Conservation (phyloP, 2,113 vertebrate species). For the Grus americana region DNA sequence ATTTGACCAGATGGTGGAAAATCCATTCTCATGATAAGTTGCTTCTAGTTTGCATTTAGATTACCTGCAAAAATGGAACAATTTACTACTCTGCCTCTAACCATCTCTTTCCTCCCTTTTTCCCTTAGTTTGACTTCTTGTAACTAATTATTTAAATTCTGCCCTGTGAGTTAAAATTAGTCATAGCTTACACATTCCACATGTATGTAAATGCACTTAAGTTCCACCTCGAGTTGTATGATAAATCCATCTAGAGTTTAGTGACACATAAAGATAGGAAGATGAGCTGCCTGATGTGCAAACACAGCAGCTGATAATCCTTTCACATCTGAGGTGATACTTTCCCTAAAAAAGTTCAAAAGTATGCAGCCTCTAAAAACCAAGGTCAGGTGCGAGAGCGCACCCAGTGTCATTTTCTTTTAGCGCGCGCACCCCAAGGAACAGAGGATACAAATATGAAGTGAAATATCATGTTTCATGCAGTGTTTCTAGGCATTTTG, state of each 20-base stretch:
- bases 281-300: slow-evolving; percentile 56
- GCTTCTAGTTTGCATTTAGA: slow-evolving; percentile 99
- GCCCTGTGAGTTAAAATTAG: slow-evolving; percentile 92
- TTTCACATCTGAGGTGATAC: slow-evolving; percentile 45
- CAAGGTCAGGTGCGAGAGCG: slow-evolving; percentile 37
- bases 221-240: slow-evolving; percentile 73
- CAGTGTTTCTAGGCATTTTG: slow-evolving; percentile 5
- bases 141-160: slow-evolving; percentile 96
- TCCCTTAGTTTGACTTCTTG: slow-evolving; percentile 93
- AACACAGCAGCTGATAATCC: slow-evolving; percentile 53
- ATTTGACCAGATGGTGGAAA: slow-evolving; percentile 99
- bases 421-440: not conserved
- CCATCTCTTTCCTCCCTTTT: slow-evolving; percentile 93
- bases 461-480: not conserved
- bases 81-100: slow-evolving; percentile 99
- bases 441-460: not conserved
- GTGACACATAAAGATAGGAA: slow-evolving; percentile 53
- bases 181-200: slow-evolving; percentile 80
- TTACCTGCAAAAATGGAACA: slow-evolving; percentile 99
- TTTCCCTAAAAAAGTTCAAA: not conserved
- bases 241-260: slow-evolving; percentile 72
- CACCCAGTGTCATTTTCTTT: not conserved
- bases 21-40: slow-evolving; percentile 99
- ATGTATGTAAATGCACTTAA: slow-evolving; percentile 82
- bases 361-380: slow-evolving; percentile 56